phyloP scores from a whole-genome alignment of 2,797 vertebrate species.

The Catamblyrhynchus diadema region DNA sequence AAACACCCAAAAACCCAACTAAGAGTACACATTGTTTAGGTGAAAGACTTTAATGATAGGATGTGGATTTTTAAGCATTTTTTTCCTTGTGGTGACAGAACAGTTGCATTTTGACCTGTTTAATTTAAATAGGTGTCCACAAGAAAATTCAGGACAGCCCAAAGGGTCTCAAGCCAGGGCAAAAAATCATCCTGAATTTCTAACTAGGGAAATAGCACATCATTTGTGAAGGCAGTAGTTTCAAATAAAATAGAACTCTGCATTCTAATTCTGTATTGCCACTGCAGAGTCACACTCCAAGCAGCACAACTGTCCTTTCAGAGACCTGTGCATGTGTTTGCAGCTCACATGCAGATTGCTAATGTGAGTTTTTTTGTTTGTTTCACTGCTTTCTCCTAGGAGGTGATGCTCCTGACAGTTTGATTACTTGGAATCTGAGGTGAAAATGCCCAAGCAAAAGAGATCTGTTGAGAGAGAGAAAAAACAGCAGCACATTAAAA shows the following conservation, averaged over 20 bases:
- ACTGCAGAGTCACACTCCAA: background rate
- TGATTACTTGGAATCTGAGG: background rate
- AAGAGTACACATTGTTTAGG: background rate
- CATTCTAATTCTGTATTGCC: background rate
- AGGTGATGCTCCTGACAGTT: background rate
- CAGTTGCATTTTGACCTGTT: background rate
- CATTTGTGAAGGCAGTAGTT: background rate
- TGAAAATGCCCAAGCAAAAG: background rate
- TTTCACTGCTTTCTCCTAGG: background rate
- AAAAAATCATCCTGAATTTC: background rate
- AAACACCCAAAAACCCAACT: accelerated
- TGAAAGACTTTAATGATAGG: background rate
- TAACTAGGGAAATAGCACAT: background rate
- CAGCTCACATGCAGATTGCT: background rate
- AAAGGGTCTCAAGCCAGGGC: background rate
- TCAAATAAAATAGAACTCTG: background rate
- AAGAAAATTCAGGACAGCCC: background rate
- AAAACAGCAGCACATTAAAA: background rate
- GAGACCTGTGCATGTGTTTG: no score
- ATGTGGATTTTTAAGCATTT: background rate
- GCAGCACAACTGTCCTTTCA: background rate
- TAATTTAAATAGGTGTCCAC: background rate
- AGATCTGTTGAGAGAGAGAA: background rate
- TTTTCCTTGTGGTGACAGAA: background rate
- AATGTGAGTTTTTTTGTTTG: background rate